phyloP scores from a whole-genome alignment of 2,888 invertebrate species.

The Drosophila quinaria region DNA sequence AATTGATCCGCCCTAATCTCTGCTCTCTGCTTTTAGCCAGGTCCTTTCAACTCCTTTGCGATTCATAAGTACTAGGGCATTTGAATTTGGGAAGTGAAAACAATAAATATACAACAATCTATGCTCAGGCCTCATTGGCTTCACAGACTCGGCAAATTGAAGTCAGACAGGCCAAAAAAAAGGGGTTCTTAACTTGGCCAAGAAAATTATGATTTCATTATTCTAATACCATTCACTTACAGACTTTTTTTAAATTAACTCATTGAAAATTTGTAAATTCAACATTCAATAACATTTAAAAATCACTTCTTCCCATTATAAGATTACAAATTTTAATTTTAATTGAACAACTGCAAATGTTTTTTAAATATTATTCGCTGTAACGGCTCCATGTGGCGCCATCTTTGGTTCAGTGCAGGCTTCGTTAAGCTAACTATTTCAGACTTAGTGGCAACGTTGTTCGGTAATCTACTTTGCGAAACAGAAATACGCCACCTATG shows the following conservation, averaged over 20 bases:
- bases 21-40: slow-evolving; percentile 20
- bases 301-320: too few relatives aligned
- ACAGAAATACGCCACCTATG: too few relatives aligned
- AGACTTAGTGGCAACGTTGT: slow-evolving; percentile 27
- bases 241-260: too few relatives aligned
- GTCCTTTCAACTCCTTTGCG: slow-evolving; percentile 10
- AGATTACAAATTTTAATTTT: too few relatives aligned
- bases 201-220: not conserved
- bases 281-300: not conserved
- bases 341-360: too few relatives aligned
- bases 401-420: slow-evolving; percentile 34
- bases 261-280: not conserved
- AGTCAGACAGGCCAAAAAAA: slow-evolving; percentile 50
- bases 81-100: slow-evolving; percentile 54
- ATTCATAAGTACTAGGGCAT: slow-evolving; percentile 46
- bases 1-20: slow-evolving; percentile 83
- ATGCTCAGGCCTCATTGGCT: slow-evolving; percentile 41
- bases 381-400: slow-evolving; percentile 27
- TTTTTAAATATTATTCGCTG: too few relatives aligned
- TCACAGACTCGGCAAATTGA: slow-evolving; percentile 44
- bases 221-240: not conserved
- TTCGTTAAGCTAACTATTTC: rapidly evolving
- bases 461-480: too few relatives aligned
- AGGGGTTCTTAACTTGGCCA: slow-evolving; percentile 9
- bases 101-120: slow-evolving; percentile 53